phyloP scores from a whole-genome alignment of 2,888 invertebrate genomes.

The Selenia dentaria region DNA sequence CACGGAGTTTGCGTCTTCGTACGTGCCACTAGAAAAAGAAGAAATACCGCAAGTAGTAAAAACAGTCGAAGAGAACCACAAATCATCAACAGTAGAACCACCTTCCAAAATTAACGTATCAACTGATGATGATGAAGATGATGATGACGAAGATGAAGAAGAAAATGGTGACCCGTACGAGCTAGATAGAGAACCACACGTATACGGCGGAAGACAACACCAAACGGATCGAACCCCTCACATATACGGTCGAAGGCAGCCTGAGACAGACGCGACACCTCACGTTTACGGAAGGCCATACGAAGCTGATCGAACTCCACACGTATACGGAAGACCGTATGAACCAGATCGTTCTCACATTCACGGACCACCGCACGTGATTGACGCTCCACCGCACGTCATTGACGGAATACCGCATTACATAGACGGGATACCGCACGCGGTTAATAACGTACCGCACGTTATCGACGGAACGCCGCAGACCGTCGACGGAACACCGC shows the following conservation, averaged over 20 bases:
- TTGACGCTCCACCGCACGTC: conserved; percentile 20
- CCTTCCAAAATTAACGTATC: conserved; percentile 16
- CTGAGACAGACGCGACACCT: conserved; percentile 9
- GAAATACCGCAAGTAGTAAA: conserved; percentile 30
- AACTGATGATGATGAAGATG: conserved; percentile 16
- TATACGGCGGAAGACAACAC: conserved; percentile 14
- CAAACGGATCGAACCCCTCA: conserved; percentile 9
- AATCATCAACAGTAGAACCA: conserved; percentile 19
- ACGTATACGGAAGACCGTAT: conserved; percentile 20
- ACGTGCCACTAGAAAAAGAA: conserved; percentile 23
- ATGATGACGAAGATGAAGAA: conserved; percentile 15
- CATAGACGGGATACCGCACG: conserved; percentile 18
- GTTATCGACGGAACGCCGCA: conserved; percentile 16
- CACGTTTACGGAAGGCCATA: conserved; percentile 17
- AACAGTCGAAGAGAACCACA: conserved; percentile 21
- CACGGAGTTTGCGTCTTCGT: conserved; percentile 39
- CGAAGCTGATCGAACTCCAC: conserved; percentile 10
- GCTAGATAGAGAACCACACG: conserved; percentile 21
- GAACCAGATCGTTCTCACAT: conserved; percentile 6
- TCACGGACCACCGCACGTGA: conserved; percentile 18
- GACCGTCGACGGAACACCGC: conserved; percentile 5
- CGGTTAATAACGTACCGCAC: conserved; percentile 16
- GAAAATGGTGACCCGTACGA: conserved; percentile 15
- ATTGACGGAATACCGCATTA: conserved; percentile 26
- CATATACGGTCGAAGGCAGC: conserved; percentile 13